Evolutionary conservation across 2,888 invertebrate species (phyloP), one percentile per base, ranked within the genome.

Genomic region (Drosophila vallismaia): DNA sequence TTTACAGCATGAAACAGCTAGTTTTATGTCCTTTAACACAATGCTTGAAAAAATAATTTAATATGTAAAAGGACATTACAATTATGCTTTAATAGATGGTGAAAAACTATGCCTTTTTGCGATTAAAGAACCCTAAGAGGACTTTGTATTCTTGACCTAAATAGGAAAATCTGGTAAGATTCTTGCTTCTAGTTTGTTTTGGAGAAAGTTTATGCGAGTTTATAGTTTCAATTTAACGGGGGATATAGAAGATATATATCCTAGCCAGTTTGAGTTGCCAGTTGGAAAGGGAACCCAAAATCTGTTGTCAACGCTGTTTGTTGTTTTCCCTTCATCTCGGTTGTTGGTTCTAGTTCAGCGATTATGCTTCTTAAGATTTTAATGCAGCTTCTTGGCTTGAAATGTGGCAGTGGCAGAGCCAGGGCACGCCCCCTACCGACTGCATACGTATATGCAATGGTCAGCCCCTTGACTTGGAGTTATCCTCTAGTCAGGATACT

Each of bases 331-430:
- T 52, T 38, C 50, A 31, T 57, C 40, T 50, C 33, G 28, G 51
- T 26, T 68, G 26, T 55, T 68, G 67, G 71, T 63, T 72, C 75
- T 74, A 81, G 74, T 81, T 83, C 77, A 79, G 73, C 72, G 73
- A 71, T 69, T 80, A 69, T 71, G 67, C 72, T 75, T 55, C 77
- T 71, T 54, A 74, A 73, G 78, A 78, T 60, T 75, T 72, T 52
- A 76, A 74, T 75, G 76, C 60, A 49, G 68, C 53, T 36, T 54
- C 33, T 68, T 52, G 28, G 56, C 44, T 24, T 44, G 19, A 24
- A 24, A 19, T 44, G 19, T 44, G 19, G 8, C 14, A 19, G 6
- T 9, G 48, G 24, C 53, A 54, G 28, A 6, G 5, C 28, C 52
- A 38, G 2, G 54, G n/a, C 62, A 49, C 54, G 54, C 49, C 63